Conservation (phyloP, 1,140 invertebrate species). For the Bombus picipes region DNA sequence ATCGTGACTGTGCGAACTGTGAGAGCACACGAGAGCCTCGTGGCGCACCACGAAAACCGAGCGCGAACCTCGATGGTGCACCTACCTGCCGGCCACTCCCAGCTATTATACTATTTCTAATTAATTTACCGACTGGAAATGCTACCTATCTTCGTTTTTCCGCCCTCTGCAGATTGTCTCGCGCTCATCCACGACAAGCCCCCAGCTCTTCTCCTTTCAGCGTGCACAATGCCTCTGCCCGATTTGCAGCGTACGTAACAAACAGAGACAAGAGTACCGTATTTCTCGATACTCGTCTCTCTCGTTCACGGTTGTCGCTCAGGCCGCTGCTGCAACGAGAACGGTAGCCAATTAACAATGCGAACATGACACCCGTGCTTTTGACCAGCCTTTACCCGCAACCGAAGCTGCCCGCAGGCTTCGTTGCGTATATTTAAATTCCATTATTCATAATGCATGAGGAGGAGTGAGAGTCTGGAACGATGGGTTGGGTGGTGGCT, state of each 20-base stretch:
- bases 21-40: conserved; percentile 40
- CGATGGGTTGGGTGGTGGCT: conserved; percentile 32
- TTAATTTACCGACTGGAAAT: conserved; percentile 71
- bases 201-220: not conserved
- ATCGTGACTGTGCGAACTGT: conserved; percentile 46
- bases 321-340: conserved; percentile 54
- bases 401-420: conserved; percentile 58
- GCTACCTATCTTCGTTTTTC: conserved; percentile 26
- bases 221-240: conserved; percentile 17
- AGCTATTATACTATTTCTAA: conserved; percentile 69
- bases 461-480: conserved; percentile 59
- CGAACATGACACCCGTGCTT: conserved; percentile 69
- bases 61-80: conserved; percentile 1
- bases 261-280: conserved; percentile 6
- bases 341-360: conserved; percentile 74
- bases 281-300: conserved; percentile 20
- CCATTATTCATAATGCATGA: conserved; percentile 79
- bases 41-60: conserved; percentile 52
- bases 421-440: conserved; percentile 77
- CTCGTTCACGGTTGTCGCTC: conserved; percentile 31
- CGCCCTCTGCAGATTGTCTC: not conserved
- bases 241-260: conserved; percentile 37
- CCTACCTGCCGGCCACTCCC: conserved; percentile 44
- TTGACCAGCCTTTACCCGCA: conserved; percentile 30
- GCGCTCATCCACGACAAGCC: not conserved